A percentile compares a stretch with the other conserved stretches of the same genome.
phyloP scores from a whole-genome alignment of 2,113 vertebrate species.

The Vidua macroura region DNA sequence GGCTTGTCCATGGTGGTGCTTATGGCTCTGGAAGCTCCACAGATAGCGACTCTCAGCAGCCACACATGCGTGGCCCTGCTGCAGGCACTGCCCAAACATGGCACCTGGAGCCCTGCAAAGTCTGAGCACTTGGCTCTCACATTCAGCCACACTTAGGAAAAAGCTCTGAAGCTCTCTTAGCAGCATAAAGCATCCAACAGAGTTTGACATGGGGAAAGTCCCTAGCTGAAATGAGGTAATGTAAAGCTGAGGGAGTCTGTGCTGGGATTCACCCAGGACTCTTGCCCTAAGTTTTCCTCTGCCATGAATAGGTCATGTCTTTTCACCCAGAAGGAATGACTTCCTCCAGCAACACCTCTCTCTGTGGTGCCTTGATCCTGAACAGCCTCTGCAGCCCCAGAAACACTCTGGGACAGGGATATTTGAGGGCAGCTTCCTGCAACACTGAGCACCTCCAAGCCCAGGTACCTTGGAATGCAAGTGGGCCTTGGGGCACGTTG shows the following conservation, averaged over 20 bases:
- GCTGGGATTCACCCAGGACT: background rate
- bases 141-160: background rate
- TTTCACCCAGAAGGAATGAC: background rate
- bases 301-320: background rate
- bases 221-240: background rate
- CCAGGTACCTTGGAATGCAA: background rate
- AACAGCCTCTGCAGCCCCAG: background rate
- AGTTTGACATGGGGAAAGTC: background rate
- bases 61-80: accelerated
- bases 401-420: background rate
- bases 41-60: background rate
- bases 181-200: background rate
- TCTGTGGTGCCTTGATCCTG: background rate
- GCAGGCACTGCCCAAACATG: background rate
- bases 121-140: background rate
- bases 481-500: accelerated
- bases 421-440: background rate
- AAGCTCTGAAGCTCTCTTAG: background rate
- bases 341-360: background rate
- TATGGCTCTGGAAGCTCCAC: background rate
- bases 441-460: background rate
- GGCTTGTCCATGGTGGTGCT: background rate
- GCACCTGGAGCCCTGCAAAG: background rate
- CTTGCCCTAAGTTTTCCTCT: background rate
- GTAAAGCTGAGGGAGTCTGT: background rate